Conservation (phyloP, 2,888 invertebrate species). For the Eupithecia subfuscata region DNA sequence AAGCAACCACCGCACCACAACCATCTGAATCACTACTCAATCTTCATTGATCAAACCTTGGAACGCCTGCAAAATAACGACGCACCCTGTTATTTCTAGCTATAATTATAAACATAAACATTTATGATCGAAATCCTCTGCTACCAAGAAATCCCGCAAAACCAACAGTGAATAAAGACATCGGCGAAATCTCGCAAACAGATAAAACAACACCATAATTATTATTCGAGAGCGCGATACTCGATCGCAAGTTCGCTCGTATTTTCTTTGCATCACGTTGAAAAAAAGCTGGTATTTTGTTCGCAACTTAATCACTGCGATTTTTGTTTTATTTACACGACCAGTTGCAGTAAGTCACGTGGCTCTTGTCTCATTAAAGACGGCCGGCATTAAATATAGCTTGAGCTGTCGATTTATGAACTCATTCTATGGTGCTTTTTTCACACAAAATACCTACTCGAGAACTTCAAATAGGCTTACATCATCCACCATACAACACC, state of each 20-base stretch:
- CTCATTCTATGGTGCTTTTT: not conserved
- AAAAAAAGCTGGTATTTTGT: slow-evolving; percentile 52
- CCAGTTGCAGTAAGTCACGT: slow-evolving; percentile 55
- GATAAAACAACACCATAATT: slow-evolving; percentile 72
- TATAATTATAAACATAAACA: slow-evolving; percentile 28
- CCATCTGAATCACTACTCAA: slow-evolving; percentile 18
- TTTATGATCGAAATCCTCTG: slow-evolving; percentile 35
- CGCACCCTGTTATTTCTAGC: slow-evolving; percentile 22
- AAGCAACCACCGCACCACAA: not conserved
- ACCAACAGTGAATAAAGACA: slow-evolving; percentile 69
- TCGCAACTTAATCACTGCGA: slow-evolving; percentile 59
- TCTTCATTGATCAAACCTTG: slow-evolving; percentile 10
- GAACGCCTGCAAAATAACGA: slow-evolving; percentile 11
- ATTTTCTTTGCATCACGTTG: slow-evolving; percentile 55
- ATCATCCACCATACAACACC: too few relatives aligned
- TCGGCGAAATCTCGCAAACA: slow-evolving; percentile 66
- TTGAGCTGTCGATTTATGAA: slow-evolving; percentile 44
- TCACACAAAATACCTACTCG: slow-evolving; percentile 2
- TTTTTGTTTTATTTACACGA: slow-evolving; percentile 52
- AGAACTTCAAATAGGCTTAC: too few relatives aligned
- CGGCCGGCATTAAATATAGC: slow-evolving; percentile 51
- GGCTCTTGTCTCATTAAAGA: slow-evolving; percentile 66
- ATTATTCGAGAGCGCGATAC: slow-evolving; percentile 66
- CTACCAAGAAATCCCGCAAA: slow-evolving; percentile 39
- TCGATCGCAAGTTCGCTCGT: slow-evolving; percentile 57